Percentiles rank a stretch among this genome's conserved stretches.
phyloP scores from a whole-genome alignment of 2,113 vertebrate species.

The Hylia prasina region DNA sequence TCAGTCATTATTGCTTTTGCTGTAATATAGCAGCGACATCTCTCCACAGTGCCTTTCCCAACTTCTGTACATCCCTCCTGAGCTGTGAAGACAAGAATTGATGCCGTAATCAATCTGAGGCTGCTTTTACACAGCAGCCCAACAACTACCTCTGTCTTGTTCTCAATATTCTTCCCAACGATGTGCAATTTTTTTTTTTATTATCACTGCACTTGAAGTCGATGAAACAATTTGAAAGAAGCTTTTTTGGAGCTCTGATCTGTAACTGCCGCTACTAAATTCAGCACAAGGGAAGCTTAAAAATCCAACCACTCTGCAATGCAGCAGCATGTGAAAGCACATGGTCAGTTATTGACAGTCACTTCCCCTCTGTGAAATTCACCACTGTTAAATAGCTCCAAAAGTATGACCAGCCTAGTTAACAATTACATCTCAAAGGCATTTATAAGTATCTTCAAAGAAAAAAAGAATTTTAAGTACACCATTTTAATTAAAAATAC shows the following conservation, averaged over 20 bases:
- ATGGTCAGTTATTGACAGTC: neutral
- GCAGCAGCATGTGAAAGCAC: neutral
- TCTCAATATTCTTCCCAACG: neutral
- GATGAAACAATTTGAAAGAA: neutral
- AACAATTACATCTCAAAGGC: neutral
- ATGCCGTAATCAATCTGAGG: neutral
- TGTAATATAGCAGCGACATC: neutral
- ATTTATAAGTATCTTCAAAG: neutral
- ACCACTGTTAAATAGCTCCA: neutral
- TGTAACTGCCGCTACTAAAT: neutral
- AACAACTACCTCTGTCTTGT: neutral
- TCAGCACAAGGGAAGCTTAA: neutral
- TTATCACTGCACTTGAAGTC: neutral
- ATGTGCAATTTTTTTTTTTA: neutral
- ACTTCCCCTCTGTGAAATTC: neutral
- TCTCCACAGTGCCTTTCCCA: neutral
- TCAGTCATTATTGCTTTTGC: neutral
- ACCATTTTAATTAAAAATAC: neutral
- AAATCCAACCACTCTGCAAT: neutral
- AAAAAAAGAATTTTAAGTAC: neutral
- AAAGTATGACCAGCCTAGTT: neutral
- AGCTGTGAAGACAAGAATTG: neutral
- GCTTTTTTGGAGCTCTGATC: neutral
- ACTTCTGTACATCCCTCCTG: neutral
- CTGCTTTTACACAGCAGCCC: neutral